Base-by-base conservation (phyloP, 2,797 vertebrate species). In the Nasua narica region DNA sequence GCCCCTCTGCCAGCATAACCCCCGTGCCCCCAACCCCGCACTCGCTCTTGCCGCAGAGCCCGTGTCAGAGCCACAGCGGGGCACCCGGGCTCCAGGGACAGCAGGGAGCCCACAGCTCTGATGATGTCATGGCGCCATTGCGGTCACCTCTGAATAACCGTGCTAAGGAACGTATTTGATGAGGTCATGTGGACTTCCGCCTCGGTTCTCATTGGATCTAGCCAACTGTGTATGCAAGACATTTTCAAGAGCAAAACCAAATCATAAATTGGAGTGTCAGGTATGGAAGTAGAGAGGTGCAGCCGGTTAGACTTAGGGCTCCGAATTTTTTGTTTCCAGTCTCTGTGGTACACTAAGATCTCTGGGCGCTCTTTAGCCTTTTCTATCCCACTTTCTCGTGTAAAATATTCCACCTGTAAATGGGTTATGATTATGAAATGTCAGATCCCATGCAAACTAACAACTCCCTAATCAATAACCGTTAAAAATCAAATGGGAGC, bases 231-330 rank as follows among this genome's bases (percentile, higher is more conserved):
- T 16, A 35, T 16, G 10, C 15, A 2, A 46, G 83, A 56, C 54
- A 37, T 83, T 93, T 82, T 92, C 69, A 91, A 91, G 37, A 92
- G 54, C 82, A 81, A 54, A 46, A 95, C 54, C 70, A 88, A 83
- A 37, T 23, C 65, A 87, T 43, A 40, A 52, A 35, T 70, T 82
- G 67, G 76, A 58, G 76, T 84, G 52, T 72, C 62, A 46, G 48
- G 25, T 27, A 56, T 27, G 40, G 60, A 96, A 85, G 70, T 85
- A 40, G 58, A 32, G 15, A 94, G 40, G 37, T 35, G 56, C 43
- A 67, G 56, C 13, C 69, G 70, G 52, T 32, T 48, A 83, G 94
- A 91, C 56, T 50, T 43, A 87, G 16, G 23, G 35, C n/a, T 23
- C 70, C 90, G 84, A 58, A 21, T 46, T 40, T 74, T 23, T 32